A percentile compares a stretch with the other conserved stretches of the same genome.
Conservation (phyloP, 2,797 vertebrate species). For the Hoplostethus atlanticus region DNA sequence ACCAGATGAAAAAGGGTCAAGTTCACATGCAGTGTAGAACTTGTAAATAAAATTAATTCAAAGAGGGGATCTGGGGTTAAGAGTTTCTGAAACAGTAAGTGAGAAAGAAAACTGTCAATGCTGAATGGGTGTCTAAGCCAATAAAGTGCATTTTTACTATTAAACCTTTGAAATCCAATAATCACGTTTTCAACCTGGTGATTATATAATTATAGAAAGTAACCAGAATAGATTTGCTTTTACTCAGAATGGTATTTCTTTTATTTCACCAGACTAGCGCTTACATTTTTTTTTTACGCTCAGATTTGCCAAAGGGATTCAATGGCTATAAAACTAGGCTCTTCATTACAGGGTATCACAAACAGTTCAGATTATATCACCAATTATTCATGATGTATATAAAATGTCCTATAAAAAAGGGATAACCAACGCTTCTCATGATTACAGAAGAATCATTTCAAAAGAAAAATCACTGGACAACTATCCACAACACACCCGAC, state of each 20-base stretch:
- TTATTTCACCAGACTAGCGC: slow-evolving; percentile 33
- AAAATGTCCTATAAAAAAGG: slow-evolving; percentile 16
- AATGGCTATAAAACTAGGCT: slow-evolving; percentile 39
- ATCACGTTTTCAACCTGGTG: not conserved
- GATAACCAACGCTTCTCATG: slow-evolving; percentile 28
- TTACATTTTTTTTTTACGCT: slow-evolving; percentile 4
- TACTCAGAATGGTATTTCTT: slow-evolving; percentile 4
- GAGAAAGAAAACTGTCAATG: not conserved
- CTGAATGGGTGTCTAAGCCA: not conserved
- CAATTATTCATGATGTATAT: slow-evolving; percentile 19
- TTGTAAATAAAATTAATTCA: too few relatives aligned
- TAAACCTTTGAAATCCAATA: not conserved
- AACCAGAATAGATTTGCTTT: not conserved
- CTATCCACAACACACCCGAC: slow-evolving; percentile 9
- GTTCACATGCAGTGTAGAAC: too few relatives aligned
- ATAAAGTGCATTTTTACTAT: slow-evolving; percentile 4
- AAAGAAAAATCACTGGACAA: slow-evolving; percentile 8
- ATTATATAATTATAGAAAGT: slow-evolving; percentile 7
- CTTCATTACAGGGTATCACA: slow-evolving; percentile 34
- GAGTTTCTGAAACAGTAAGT: too few relatives aligned
- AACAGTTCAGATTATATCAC: slow-evolving; percentile 14
- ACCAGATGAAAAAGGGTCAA: too few relatives aligned
- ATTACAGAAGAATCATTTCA: slow-evolving; percentile 30
- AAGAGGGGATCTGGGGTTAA: too few relatives aligned
- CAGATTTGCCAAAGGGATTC: not conserved